These are phyloP conservation scores for Glaucopsyche alexis DNA, from an alignment of 2,888 invertebrate species.

Conservation along the genomic window DNA sequence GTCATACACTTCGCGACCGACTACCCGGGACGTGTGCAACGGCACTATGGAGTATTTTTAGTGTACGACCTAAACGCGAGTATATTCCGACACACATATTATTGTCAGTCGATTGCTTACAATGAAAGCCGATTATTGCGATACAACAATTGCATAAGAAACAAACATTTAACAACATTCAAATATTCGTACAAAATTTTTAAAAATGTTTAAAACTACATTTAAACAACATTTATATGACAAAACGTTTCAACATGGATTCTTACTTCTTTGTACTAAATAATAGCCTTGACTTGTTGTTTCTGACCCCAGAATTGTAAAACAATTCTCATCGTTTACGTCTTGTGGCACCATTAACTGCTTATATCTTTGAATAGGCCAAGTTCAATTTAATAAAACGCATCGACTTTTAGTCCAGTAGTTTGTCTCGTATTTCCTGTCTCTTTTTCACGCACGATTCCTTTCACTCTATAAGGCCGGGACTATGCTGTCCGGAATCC, in stretches of 20 bases:
- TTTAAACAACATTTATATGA: conserved; percentile 32
- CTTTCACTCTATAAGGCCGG: not conserved
- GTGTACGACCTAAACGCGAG: not conserved
- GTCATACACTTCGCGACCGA: too few relatives aligned
- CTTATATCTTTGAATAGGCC: not conserved
- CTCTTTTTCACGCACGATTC: not conserved
- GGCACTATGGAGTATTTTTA: not conserved
- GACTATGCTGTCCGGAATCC: too few relatives aligned
- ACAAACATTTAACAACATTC: conserved; percentile 50
- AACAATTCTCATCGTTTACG: not conserved
- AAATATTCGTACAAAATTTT: conserved; percentile 56
- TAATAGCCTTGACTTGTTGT: conserved; percentile 8
- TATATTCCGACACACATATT: conserved; percentile 47
- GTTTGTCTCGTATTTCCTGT: not conserved
- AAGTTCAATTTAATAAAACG: not conserved
- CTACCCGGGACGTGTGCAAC: too few relatives aligned
- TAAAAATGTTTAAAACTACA: conserved; percentile 56
- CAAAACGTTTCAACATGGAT: conserved; percentile 29
- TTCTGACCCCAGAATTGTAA: not conserved
- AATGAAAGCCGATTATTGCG: conserved; percentile 41
- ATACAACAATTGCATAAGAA: conserved; percentile 41
- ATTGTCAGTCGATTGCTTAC: conserved; percentile 69
- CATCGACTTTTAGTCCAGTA: not conserved
- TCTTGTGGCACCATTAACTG: not conserved
- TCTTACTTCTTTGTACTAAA: conserved; percentile 24